Percentiles rank a stretch among this genome's conserved stretches.
phyloP scores from a whole-genome alignment of 2,113 vertebrate species.

The Scomber colias region DNA sequence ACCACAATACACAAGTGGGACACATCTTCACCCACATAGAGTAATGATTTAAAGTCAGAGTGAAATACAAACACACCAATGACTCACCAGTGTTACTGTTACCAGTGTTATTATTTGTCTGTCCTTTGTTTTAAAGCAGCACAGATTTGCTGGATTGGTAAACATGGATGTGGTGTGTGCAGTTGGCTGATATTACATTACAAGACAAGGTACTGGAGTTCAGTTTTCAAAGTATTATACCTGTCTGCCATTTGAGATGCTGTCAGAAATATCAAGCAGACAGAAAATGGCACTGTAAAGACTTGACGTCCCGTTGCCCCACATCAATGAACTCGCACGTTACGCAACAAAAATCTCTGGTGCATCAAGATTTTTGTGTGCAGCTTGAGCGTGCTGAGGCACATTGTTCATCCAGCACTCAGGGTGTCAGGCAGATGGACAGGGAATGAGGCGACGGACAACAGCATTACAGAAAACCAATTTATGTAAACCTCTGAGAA shows the following conservation, averaged over 20 bases:
- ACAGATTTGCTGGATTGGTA: not conserved
- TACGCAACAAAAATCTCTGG: conserved; percentile 7
- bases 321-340: conserved; percentile 38
- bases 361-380: conserved; percentile 5
- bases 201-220: conserved; percentile 4
- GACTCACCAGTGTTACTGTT: conserved; percentile 11
- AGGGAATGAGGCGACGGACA: conserved; percentile 20
- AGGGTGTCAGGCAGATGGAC: conserved; percentile 31
- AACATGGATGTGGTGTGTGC: conserved; percentile 6
- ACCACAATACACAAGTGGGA: not conserved
- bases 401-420: not conserved
- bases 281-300: conserved; percentile 6
- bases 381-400: conserved; percentile 14
- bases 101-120: not conserved
- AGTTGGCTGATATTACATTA: conserved; percentile 13
- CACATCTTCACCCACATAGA: conserved; percentile 7
- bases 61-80: conserved; percentile 6
- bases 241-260: conserved; percentile 6
- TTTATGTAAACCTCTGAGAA: conserved; percentile 16
- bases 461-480: not conserved
- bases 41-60: not conserved
- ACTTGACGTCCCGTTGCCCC: conserved; percentile 7
- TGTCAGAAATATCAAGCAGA: conserved; percentile 9
- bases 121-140: conserved; percentile 4
- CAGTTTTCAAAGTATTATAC: conserved; percentile 6